Conservation (phyloP, 1,140 invertebrate species). For the Hestina assimilis region DNA sequence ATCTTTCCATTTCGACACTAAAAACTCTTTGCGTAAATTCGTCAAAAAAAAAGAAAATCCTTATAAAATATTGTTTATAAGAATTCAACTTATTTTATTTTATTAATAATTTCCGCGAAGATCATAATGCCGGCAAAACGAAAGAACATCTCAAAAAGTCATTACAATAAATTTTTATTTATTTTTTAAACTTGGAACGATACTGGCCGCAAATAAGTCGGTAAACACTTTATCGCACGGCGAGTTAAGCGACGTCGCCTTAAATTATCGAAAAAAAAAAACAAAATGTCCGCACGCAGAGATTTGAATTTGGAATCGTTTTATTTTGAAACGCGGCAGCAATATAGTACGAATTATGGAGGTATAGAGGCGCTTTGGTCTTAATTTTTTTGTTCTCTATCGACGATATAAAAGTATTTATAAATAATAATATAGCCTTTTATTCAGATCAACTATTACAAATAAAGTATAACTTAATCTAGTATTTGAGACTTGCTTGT, state of each 20-base stretch:
- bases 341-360: constrained; percentile 32
- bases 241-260: constrained; percentile 36
- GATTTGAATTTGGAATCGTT: constrained; percentile 51
- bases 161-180: constrained; percentile 31
- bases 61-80: too few species aligned
- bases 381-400: too few species aligned
- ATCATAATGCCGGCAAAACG: neutral
- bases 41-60: neutral
- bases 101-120: neutral
- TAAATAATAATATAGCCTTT: too few species aligned
- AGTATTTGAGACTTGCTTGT: too few species aligned
- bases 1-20: neutral
- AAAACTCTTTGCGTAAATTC: neutral
- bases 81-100: too few species aligned
- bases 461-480: too few species aligned
- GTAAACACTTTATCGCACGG: constrained; percentile 60
- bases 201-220: constrained; percentile 51
- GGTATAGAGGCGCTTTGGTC: constrained; percentile 27
- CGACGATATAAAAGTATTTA: too few species aligned
- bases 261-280: constrained; percentile 55
- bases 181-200: constrained; percentile 9
- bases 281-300: constrained; percentile 29
- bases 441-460: too few species aligned
- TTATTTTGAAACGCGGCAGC: constrained; percentile 42
- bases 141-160: constrained; percentile 17